Evolutionary conservation across 64 coral and sea anemone genomes (phyloP).

Genomic region (Acropora yongei): DNA sequence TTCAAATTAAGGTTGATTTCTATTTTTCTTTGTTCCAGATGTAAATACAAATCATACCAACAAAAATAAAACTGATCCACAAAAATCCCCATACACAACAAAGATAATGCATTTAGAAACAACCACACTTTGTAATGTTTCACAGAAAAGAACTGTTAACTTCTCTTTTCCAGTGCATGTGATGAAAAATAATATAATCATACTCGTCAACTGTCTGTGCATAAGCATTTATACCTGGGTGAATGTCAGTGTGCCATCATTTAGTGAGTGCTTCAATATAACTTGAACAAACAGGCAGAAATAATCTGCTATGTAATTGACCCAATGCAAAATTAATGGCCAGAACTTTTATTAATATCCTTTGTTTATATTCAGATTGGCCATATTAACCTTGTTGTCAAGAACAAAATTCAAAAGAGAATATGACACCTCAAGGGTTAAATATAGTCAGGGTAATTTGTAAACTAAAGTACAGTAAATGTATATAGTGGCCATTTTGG

Average conservation of each 20-base stretch:
- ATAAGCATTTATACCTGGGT: slow-evolving; percentile 10
- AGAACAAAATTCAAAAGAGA: background rate
- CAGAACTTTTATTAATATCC: slow-evolving; percentile 14
- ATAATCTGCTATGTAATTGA: slow-evolving; percentile 16
- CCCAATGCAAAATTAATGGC: background rate
- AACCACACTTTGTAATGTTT: slow-evolving; percentile 10
- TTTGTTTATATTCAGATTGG: slow-evolving; percentile 25
- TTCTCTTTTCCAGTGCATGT: background rate
- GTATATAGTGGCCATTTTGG: slow-evolving; percentile 3
- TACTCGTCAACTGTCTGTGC: background rate
- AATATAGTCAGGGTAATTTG: slow-evolving; percentile 14
- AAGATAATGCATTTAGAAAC: slow-evolving; percentile 21
- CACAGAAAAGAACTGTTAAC: background rate
- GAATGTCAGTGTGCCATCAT: slow-evolving; percentile 1
- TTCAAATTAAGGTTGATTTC: slow-evolving; percentile 14
- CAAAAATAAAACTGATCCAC: background rate
- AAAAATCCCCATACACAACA: slow-evolving; percentile 15
- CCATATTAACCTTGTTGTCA: background rate
- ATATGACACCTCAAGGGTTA: background rate
- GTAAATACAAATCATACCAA: slow-evolving; percentile 10
- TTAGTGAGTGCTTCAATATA: slow-evolving; percentile 9
- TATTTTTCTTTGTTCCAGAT: slow-evolving; percentile 21
- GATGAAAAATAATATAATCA: slow-evolving; percentile 12
- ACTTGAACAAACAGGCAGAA: slow-evolving; percentile 12
- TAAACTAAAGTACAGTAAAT: slow-evolving; percentile 2